Evolutionary conservation across 2,113 vertebrate genomes (phyloP).

Genomic region (Larimichthys crocea): DNA sequence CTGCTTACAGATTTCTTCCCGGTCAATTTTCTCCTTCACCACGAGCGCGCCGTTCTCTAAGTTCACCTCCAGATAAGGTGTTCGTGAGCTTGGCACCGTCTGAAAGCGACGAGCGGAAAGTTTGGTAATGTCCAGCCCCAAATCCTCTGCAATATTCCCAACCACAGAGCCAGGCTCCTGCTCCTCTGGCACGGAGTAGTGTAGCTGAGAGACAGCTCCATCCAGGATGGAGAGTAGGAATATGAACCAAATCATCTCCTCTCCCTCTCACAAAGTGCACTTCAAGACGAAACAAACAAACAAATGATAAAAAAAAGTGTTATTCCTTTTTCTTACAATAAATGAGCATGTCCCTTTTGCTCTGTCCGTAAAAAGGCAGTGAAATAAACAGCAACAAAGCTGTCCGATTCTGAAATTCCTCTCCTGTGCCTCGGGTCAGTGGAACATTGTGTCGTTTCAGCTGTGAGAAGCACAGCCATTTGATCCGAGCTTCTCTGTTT

Average conservation of each 20-base stretch:
- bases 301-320: conserved; percentile 59
- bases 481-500: conserved; percentile 78
- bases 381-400: conserved; percentile 61
- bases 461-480: conserved; percentile 81
- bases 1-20: conserved; percentile 95
- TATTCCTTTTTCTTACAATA: conserved; percentile 74
- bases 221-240: conserved; percentile 89
- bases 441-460: conserved; percentile 80
- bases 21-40: conserved; percentile 95
- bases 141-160: conserved; percentile 97
- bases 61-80: conserved; percentile 94
- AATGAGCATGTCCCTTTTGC: conserved; percentile 71
- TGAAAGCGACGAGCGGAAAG: conserved; percentile 95
- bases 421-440: conserved; percentile 78
- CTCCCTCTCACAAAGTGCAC: conserved; percentile 79
- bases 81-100: conserved; percentile 93
- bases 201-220: conserved; percentile 91
- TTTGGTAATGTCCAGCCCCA: conserved; percentile 98
- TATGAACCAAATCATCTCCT: conserved; percentile 92
- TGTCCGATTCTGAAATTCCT: conserved; percentile 68
- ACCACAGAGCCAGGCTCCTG: conserved; percentile 95
- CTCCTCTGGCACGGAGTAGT: conserved; percentile 95
- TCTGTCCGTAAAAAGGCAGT: conserved; percentile 76
- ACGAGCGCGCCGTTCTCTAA: conserved; percentile 94
- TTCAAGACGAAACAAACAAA: conserved; percentile 58